Base-by-base conservation (phyloP, 2,888 invertebrate genomes). In the Steinernema hermaphroditum region DNA sequence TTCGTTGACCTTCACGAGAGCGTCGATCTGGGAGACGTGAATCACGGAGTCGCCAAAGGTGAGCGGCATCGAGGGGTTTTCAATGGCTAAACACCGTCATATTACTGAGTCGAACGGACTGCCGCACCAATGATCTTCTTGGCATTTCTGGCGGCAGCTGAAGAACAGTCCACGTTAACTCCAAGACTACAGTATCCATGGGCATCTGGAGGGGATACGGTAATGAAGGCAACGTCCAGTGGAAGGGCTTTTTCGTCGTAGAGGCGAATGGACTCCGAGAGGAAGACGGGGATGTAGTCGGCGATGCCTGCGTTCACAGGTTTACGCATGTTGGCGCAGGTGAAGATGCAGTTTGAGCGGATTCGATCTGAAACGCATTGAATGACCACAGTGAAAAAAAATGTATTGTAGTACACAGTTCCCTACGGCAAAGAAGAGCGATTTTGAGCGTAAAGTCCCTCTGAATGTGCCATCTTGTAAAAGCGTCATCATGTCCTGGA, bases 171-270 rank as follows among this genome's bases (percentile, higher is more conserved):
- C 0, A 96, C 93, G 74, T 94, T 94, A 0, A 95, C 94, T 2
- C 96, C 96, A 74, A 96, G 89, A 69, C 93, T 93, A 89, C 95
- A 95, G 88, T 91, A 96, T 0, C 96, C 96, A 85, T 95, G 94
- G 50, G 90, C 88, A 87, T 96, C 96, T 0, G 94, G 94, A 0
- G 94, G 94, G 0, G 93, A 92, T 12, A 85, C 79, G n/a, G 81
- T 80, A 24, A 84, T 76, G 29, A 86, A 72, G 9, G 85, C 83
- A 41, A 80, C 92, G 88, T 96, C 93, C 19, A 85, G 80, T 12
- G 77, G 79, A 71, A 94, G 89, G 83, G 93, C 92, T 86, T 92
- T 92, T 82, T 91, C 91, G 84, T 92, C 91, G 89, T 96, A 96
- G 74, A 96, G 88, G 77, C 91, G 89, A 0, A 96, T 95, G 82